These are phyloP conservation scores for Conus canariensis DNA, from an alignment of 2,888 invertebrate species.

Conservation along the genomic window DNA sequence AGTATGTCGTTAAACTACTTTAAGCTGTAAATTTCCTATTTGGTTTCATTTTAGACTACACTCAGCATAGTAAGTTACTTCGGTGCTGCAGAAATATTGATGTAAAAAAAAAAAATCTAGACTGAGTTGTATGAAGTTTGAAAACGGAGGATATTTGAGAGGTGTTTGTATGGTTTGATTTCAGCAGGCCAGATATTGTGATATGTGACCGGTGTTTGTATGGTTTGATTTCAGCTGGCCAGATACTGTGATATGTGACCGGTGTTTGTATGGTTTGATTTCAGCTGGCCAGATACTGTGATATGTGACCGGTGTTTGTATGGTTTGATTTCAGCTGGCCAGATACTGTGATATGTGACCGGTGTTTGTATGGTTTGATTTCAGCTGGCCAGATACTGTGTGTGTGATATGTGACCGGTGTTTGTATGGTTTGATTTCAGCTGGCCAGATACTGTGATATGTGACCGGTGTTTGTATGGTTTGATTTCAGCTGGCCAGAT, in stretches of 20 bases:
- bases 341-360: constrained; percentile 82
- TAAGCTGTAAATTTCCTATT: no score
- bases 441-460: constrained; percentile 87
- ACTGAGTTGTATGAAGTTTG: no score
- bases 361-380: background rate
- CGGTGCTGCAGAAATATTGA: no score
- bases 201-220: constrained; percentile 80
- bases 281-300: constrained; percentile 91
- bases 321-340: constrained; percentile 81
- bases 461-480: no score
- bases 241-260: constrained; percentile 95
- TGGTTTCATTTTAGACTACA: no score
- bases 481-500: constrained; percentile 85
- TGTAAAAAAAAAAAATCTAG: no score
- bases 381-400: constrained; percentile 91
- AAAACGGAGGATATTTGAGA: no score
- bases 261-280: background rate
- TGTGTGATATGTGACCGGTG: constrained; percentile 81
- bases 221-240: constrained; percentile 81
- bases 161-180: background rate
- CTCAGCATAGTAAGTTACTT: no score
- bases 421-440: constrained; percentile 57
- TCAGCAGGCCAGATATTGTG: constrained; percentile 91
- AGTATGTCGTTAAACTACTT: no score
- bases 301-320: constrained; percentile 80